Base-by-base conservation (phyloP, 2,888 invertebrate species). In the Hyposoter dolosus region DNA sequence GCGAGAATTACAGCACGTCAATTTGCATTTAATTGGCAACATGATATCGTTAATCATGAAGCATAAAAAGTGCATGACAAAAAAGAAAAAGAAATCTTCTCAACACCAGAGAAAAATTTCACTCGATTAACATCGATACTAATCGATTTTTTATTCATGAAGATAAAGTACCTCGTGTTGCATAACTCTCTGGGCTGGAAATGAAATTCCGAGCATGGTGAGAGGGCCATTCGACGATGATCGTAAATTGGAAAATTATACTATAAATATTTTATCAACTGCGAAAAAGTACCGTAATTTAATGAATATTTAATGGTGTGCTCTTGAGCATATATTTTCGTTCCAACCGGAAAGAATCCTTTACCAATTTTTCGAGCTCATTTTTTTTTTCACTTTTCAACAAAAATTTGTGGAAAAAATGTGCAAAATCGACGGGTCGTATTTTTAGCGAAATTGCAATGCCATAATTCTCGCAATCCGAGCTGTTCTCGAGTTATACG, bases 241-340 rank as follows among this genome's bases (percentile, higher is more conserved):
- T 69, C 45, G 69, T 69, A 69, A 69, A 69, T 69, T 69, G 69
- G 69, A 69, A 69, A 69, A 69, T 69, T 69, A 69, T 69, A 47
- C 69, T 19, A 23, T 43, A 69, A 45, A 69, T 60, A 28, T 60
- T 60, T 60, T 60, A 60, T 60, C 45, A 69, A 47, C 69, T 47
- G 43, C n/a, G 69, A 43, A 40, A 68, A 47, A 28, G 43, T 43
- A 69, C 69, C 45, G 69, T 47, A 69, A 69, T 47, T 47, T 69
- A 47, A 47, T 69, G 69, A 69, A 69, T 69, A 45, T 69, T 69
- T 69, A 69, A 69, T 69, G 45, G 45, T 17, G 56, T 45, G 23
- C 45, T 43, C 43, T 23, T 43, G 45, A 17, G 35, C 23, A 69
- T 28, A 47, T 17, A 17, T 69, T 69, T 47, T 28, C 12, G 19